Evolutionary conservation across 2,797 vertebrate genomes (phyloP).

Genomic region (Neoniphon sammara): DNA sequence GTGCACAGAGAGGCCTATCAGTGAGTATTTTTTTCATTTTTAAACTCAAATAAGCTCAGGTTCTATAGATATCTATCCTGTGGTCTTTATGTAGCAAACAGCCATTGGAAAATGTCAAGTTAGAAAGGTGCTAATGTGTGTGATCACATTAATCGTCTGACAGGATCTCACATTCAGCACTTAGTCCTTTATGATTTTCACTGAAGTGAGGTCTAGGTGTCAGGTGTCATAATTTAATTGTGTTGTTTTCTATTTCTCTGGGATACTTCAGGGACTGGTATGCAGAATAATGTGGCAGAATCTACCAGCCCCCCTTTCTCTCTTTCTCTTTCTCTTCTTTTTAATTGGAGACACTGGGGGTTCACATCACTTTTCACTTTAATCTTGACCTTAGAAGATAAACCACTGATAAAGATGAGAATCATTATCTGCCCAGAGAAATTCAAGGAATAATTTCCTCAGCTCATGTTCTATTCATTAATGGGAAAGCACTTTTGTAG

Average conservation of each 20-base stretch:
- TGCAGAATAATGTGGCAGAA: constrained; percentile 72
- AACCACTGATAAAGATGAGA: constrained; percentile 87
- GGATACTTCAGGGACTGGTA: constrained; percentile 77
- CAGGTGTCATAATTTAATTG: constrained; percentile 90
- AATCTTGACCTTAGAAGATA: constrained; percentile 87
- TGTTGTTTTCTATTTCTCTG: constrained; percentile 85
- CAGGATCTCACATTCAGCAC: constrained; percentile 82
- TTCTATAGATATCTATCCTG: constrained; percentile 34
- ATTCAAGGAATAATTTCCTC: constrained; percentile 80
- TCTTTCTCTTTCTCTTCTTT: constrained; percentile 66
- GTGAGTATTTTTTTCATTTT: neutral
- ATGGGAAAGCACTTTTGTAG: constrained; percentile 73
- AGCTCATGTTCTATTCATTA: constrained; percentile 80
- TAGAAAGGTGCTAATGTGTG: constrained; percentile 81
- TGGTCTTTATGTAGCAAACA: constrained; percentile 59
- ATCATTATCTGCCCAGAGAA: constrained; percentile 83
- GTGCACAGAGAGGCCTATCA: too few relatives aligned
- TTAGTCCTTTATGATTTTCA: constrained; percentile 86
- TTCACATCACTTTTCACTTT: constrained; percentile 85
- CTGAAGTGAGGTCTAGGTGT: constrained; percentile 85
- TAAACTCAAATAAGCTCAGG: constrained; percentile 1
- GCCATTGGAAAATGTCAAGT: constrained; percentile 70
- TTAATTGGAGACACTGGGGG: constrained; percentile 85
- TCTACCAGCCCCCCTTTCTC: constrained; percentile 54
- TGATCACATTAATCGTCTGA: constrained; percentile 84